Percentiles rank a stretch among this genome's conserved stretches.
Conservation (phyloP, 1,140 invertebrate species). For the Oscheius sp. region DNA sequence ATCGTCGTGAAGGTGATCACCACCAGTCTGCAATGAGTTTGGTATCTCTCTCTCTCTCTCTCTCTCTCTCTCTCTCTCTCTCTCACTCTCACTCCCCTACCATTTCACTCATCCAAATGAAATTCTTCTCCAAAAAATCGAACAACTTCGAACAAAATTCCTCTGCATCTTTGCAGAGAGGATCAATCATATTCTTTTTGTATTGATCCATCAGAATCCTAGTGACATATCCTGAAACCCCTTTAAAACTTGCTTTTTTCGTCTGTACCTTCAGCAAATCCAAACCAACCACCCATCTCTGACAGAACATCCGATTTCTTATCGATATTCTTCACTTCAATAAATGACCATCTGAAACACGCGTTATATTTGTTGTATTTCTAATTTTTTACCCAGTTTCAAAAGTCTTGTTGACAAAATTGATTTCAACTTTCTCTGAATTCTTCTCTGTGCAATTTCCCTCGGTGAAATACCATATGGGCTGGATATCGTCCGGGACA, state of each 20-base stretch:
- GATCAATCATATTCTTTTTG: conserved; percentile 74
- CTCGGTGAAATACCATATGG: too few relatives aligned
- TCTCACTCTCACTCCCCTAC: not conserved
- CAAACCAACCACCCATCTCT: conserved; percentile 68
- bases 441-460: too few relatives aligned
- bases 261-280: conserved; percentile 73
- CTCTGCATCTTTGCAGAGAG: conserved; percentile 70
- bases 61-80: too few relatives aligned
- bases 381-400: too few relatives aligned
- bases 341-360: conserved; percentile 70
- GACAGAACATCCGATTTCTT: conserved; percentile 68
- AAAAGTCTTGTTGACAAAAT: too few relatives aligned
- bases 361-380: not conserved
- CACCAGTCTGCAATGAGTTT: not conserved
- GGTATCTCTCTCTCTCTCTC: too few relatives aligned
- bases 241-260: not conserved
- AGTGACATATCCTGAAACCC: conserved; percentile 67
- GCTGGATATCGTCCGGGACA: too few relatives aligned
- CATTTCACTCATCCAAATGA: conserved; percentile 68
- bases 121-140: conserved; percentile 70
- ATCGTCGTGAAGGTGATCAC: conserved; percentile 64
- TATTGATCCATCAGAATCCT: conserved; percentile 78
- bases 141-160: conserved; percentile 72
- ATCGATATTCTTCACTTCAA: conserved; percentile 73
- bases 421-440: too few relatives aligned